These are phyloP conservation scores for Linnaemya tessellans DNA, from an alignment of 2,888 invertebrate genomes.

Conservation along the genomic window DNA sequence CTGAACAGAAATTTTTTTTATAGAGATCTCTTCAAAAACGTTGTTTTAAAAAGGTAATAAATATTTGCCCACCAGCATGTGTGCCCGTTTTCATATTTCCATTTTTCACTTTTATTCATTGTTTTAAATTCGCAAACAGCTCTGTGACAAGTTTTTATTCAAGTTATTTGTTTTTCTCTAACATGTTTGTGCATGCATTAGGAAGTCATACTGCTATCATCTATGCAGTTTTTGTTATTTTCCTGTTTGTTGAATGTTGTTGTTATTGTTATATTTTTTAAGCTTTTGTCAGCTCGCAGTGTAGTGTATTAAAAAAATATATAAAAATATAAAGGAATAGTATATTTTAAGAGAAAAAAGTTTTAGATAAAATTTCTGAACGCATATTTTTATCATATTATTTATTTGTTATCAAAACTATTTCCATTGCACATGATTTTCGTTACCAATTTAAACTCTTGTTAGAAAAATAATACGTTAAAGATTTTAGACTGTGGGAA, in stretches of 20 bases:
- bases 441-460: too few species aligned
- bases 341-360: too few species aligned
- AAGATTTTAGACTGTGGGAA: too few species aligned
- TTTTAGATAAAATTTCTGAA: too few species aligned
- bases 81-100: neutral
- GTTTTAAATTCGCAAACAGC: slow-evolving; percentile 32
- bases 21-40: too few species aligned
- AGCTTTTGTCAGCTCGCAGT: neutral
- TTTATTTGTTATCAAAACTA: too few species aligned
- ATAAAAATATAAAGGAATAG: neutral
- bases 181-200: slow-evolving; percentile 41
- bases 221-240: neutral
- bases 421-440: too few species aligned
- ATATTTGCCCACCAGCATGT: neutral
- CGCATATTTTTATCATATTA: too few species aligned
- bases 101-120: slow-evolving; percentile 5
- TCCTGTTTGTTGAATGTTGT: neutral
- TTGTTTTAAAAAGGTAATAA: neutral
- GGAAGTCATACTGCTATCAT: slow-evolving; percentile 2
- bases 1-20: too few species aligned
- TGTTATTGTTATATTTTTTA: neutral
- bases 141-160: slow-evolving; percentile 13
- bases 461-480: too few species aligned
- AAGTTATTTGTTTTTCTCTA: neutral
- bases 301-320: slow-evolving; percentile 4